These are phyloP conservation scores for Oscheius sp. DNA, from an alignment of 2,888 invertebrate genomes.

Conservation along the genomic window DNA sequence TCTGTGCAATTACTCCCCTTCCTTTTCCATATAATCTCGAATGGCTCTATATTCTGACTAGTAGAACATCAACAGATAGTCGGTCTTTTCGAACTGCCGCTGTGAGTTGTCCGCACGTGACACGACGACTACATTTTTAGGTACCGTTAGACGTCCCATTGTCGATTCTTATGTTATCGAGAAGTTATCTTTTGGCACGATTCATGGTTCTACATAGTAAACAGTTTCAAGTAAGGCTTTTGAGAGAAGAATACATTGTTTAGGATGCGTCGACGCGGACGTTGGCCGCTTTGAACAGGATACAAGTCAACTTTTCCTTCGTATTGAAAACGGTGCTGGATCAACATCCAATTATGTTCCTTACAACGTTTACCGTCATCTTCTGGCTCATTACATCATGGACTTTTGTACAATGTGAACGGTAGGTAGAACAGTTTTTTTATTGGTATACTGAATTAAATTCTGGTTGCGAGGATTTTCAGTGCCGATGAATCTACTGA, in stretches of 20 bases:
- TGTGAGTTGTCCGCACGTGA: not conserved
- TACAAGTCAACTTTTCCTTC: constrained; percentile 90
- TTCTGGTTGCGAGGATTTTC: no score
- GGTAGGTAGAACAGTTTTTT: constrained; percentile 78
- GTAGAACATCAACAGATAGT: constrained; percentile 21
- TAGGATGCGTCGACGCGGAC: constrained; percentile 87
- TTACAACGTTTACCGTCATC: constrained; percentile 98
- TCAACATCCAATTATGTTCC: constrained; percentile 96
- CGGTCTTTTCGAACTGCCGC: constrained; percentile 21
- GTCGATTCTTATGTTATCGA: constrained; percentile 98
- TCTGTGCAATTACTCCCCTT: constrained; percentile 84
- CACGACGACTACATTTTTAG: constrained; percentile 71
- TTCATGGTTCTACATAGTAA: constrained; percentile 99
- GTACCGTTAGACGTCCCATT: constrained; percentile 96
- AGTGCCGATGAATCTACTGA: no score
- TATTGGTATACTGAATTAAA: no score
- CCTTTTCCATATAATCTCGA: constrained; percentile 48
- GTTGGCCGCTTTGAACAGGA: constrained; percentile 73
- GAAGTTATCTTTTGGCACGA: constrained; percentile 96
- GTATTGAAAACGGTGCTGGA: constrained; percentile 98
- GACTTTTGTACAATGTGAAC: constrained; percentile 97
- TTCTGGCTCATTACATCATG: constrained; percentile 99
- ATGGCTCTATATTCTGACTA: constrained; percentile 50
- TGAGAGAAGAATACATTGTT: constrained; percentile 6
- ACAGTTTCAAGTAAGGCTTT: constrained; percentile 78